Evolutionary conservation across 1,140 invertebrate species (phyloP), one percentile per base, ranked within the genome.

Genomic region (Eufriesea mexicana): DNA sequence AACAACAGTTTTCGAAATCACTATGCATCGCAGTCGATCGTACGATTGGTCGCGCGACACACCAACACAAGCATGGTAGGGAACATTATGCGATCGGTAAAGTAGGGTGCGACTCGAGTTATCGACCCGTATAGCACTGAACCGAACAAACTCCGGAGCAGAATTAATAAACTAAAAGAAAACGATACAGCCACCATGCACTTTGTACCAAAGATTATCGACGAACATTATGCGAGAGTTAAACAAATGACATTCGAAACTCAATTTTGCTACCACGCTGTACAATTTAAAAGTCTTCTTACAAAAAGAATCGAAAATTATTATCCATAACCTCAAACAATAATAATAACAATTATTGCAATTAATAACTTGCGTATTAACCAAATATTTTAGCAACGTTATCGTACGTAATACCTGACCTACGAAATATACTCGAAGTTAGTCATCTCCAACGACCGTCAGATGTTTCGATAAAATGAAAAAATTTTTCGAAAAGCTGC

Each of bases 21-120:
- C 8, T 45, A 10, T 0, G 23, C 51, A 25, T 4, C 0, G 14
- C 28, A 14, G 25, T 23, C 5, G 16, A 20, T 8, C 7, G 9
- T 45, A 54, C 23, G 64, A 20, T n/a, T 54, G 18, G 49, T 2
- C 75, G 51, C 57, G 71, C n/a, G 25, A 0, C 49, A 9, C 14
- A 16, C 20, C 10, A 12, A 79, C 12, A 10, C 28, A 35, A 66
- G 16, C 35, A 42, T 25, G 25, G 25, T 51, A 42, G 47, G 61
- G 28, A 80, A 55, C 42, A 57, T 9, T 49, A 68, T 73, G 14
- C 64, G 14, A 89, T 89, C 90, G 91, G 84, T 91, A 92, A 91
- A 57, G 77, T 62, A 90, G 90, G 77, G 14, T 68, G 55, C 88
- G 75, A 47, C 18, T 12, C 16, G n/a, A 73, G 49, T 87, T 87